Evolutionary conservation across 2,888 invertebrate genomes (phyloP).

Genomic region (Melanargia galathea): DNA sequence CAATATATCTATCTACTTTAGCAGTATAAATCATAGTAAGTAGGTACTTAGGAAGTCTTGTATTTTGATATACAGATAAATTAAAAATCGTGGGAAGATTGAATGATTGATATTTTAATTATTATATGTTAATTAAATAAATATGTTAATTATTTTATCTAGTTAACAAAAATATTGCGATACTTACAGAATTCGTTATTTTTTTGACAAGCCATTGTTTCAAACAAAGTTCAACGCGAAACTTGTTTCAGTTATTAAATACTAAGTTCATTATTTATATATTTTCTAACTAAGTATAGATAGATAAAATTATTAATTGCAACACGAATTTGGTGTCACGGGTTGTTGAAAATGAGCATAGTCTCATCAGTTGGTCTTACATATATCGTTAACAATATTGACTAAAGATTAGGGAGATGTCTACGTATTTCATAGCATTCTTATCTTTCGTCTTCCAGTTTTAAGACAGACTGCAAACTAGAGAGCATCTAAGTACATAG

Average conservation of each 20-base stretch:
- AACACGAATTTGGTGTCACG: slow-evolving; percentile 33
- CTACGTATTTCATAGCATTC: slow-evolving; percentile 53
- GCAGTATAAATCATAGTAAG: too few species aligned
- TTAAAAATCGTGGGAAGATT: too few species aligned
- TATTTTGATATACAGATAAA: too few species aligned
- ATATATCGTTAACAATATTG: slow-evolving; percentile 61
- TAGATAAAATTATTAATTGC: not conserved
- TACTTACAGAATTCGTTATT: slow-evolving; percentile 76
- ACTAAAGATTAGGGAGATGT: slow-evolving; percentile 67
- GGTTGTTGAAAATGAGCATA: slow-evolving; percentile 54
- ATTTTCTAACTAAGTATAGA: not conserved
- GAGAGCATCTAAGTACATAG: too few species aligned
- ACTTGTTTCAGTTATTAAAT: not conserved
- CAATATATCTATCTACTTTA: not conserved
- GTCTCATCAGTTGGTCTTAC: slow-evolving; percentile 50
- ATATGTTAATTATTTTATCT: not conserved
- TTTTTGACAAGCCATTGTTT: slow-evolving; percentile 51
- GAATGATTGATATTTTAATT: too few species aligned
- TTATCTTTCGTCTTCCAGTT: slow-evolving; percentile 60
- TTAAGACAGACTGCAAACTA: slow-evolving; percentile 47
- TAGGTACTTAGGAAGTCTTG: too few species aligned
- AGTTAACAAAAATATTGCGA: not conserved
- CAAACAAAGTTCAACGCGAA: not conserved
- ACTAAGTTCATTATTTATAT: not conserved
- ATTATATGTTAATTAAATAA: too few species aligned